A percentile compares a stretch with the other conserved stretches of the same genome.
These are phyloP conservation scores for Budorcas taxicolor DNA, from an alignment of 2,113 vertebrate genomes.

Conservation along the genomic window DNA sequence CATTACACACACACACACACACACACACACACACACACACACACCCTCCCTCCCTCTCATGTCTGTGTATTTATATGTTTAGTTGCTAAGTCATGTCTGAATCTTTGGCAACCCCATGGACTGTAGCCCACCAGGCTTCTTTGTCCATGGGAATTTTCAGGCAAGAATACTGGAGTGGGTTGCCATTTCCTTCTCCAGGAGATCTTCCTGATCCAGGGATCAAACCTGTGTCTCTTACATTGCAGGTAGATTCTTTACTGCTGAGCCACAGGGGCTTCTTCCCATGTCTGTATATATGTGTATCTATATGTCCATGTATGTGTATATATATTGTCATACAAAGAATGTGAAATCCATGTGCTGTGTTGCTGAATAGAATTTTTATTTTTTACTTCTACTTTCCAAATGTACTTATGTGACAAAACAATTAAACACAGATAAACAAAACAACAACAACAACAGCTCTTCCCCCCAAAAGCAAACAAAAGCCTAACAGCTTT, in stretches of 20 bases:
- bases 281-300: neutral
- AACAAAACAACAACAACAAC: neutral
- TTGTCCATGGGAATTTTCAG: neutral
- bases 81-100: neutral
- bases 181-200: neutral
- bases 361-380: neutral
- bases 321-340: constrained; percentile 73
- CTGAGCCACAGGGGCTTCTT: neutral
- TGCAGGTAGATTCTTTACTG: neutral
- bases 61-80: neutral
- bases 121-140: neutral
- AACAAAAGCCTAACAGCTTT: neutral
- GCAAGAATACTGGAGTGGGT: neutral
- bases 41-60: neutral
- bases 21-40: too few species aligned
- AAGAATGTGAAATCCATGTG: constrained; percentile 72
- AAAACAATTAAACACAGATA: neutral
- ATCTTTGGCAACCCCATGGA: neutral
- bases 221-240: neutral
- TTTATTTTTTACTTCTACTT: neutral
- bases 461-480: neutral
- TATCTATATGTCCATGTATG: neutral
- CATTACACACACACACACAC: neutral
- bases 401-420: neutral
- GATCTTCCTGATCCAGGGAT: neutral